These are phyloP conservation scores for Physeter macrocephalus DNA, from an alignment of 2,113 vertebrate genomes.

Conservation along the genomic window DNA sequence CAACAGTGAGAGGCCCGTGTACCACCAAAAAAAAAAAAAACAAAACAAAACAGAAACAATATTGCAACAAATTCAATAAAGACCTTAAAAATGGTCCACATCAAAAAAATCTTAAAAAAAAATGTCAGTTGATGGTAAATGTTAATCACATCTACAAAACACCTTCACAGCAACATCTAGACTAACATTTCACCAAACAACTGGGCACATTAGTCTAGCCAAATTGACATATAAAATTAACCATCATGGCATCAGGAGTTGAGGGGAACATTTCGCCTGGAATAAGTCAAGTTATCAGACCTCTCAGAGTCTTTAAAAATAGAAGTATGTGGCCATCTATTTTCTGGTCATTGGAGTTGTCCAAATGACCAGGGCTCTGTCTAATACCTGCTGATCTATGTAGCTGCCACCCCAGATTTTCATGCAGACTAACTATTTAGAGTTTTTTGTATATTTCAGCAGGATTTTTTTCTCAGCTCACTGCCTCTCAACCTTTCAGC, in stretches of 20 bases:
- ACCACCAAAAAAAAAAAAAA: too few species aligned
- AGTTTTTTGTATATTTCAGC: not conserved
- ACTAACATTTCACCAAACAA: not conserved
- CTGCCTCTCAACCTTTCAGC: not conserved
- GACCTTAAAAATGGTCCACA: too few species aligned
- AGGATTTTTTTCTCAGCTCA: not conserved
- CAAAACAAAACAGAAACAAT: too few species aligned
- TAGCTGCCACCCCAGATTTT: not conserved
- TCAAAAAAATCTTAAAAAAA: too few species aligned
- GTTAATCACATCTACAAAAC: not conserved
- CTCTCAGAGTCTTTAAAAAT: not conserved
- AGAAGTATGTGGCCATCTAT: not conserved
- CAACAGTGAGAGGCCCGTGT: too few species aligned
- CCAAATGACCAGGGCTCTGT: not conserved
- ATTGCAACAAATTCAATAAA: too few species aligned
- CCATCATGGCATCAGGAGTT: not conserved
- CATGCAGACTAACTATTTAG: not conserved
- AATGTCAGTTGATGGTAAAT: not conserved
- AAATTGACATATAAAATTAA: not conserved
- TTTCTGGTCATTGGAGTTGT: not conserved
- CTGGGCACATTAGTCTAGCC: not conserved
- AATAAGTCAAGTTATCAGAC: not conserved
- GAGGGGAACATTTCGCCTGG: not conserved
- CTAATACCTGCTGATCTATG: accelerated
- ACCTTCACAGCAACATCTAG: not conserved